These are phyloP conservation scores for Anthoscopus minutus DNA, from an alignment of 2,113 vertebrate species.

Conservation along the genomic window DNA sequence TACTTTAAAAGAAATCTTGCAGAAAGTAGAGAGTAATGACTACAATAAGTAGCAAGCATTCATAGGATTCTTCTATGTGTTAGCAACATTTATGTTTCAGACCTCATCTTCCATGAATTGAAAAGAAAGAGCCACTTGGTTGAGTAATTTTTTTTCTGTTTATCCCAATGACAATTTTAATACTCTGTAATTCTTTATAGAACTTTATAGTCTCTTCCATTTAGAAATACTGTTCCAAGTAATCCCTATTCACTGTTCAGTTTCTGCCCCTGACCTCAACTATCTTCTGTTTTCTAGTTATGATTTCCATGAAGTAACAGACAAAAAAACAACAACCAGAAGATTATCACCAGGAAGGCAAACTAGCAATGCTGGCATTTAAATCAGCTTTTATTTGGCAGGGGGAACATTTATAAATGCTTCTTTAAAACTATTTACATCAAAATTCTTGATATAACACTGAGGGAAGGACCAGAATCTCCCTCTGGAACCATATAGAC, in stretches of 20 bases:
- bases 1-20: not conserved
- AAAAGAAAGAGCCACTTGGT: not conserved
- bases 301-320: not conserved
- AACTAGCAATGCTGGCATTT: not conserved
- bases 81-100: not conserved
- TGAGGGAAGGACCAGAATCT: not conserved
- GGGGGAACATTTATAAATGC: not conserved
- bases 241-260: not conserved
- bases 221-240: not conserved
- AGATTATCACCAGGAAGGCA: not conserved
- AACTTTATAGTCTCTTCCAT: not conserved
- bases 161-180: not conserved
- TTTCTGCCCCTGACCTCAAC: not conserved
- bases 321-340: not conserved
- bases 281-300: not conserved
- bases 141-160: not conserved
- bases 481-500: not conserved
- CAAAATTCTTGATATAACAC: not conserved
- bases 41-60: not conserved
- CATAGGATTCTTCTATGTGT: not conserved
- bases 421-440: constrained; percentile 2
- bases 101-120: not conserved
- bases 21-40: not conserved
- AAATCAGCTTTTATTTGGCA: not conserved
- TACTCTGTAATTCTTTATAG: not conserved